Percentiles rank a stretch among this genome's conserved stretches.
These are phyloP conservation scores for Didymodactylos carnosus DNA, from an alignment of 2,888 invertebrate genomes.

Conservation along the genomic window DNA sequence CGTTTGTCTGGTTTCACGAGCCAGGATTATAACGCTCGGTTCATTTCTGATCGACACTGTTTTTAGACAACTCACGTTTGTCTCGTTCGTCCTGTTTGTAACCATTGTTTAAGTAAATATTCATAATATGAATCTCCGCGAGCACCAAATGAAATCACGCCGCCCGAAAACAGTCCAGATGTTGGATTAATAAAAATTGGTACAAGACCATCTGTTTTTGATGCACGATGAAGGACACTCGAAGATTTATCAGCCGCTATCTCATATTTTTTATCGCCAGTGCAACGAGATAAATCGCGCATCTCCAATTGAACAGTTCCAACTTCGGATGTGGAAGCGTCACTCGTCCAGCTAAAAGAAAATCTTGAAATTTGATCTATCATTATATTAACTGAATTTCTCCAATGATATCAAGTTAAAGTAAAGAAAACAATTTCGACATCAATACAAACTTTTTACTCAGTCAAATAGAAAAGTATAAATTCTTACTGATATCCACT, in stretches of 20 bases:
- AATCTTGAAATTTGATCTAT: neutral
- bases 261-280: conserved; percentile 61
- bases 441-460: too few species aligned
- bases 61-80: too few species aligned
- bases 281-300: conserved; percentile 61
- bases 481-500: neutral
- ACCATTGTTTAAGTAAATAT: conserved; percentile 69
- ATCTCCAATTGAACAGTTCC: conserved; percentile 60
- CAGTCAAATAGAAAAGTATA: too few species aligned
- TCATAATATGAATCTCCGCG: conserved; percentile 96
- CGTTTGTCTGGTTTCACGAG: too few species aligned
- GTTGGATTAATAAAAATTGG: conserved; percentile 92
- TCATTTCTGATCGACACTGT: too few species aligned
- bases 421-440: too few species aligned
- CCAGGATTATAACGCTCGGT: too few species aligned
- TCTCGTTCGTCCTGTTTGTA: conserved; percentile 45
- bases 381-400: too few species aligned
- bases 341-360: conserved; percentile 75
- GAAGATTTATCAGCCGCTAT: conserved; percentile 45
- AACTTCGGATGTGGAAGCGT: conserved; percentile 86
- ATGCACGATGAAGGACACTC: conserved; percentile 50
- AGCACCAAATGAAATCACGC: conserved; percentile 49
- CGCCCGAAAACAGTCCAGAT: conserved; percentile 57
- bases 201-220: conserved; percentile 74
- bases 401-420: too few species aligned